Conservation (phyloP, 2,888 invertebrate species). For the Euplexia lucipara region DNA sequence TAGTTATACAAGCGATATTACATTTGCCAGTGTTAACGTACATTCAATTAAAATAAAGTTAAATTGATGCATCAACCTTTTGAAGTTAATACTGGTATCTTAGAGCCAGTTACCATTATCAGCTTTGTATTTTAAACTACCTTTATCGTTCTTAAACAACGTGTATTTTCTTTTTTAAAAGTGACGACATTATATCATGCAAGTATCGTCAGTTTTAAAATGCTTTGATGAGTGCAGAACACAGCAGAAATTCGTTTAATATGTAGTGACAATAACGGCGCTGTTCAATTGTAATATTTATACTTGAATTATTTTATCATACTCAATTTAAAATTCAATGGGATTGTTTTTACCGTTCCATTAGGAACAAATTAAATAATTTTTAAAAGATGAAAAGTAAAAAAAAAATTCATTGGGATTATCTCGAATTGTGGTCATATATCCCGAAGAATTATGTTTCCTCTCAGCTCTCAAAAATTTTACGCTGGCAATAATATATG, state of each 20-base stretch:
- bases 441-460: conserved; percentile 1
- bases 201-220: conserved; percentile 4
- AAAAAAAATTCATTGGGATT: not conserved
- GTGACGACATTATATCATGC: not conserved
- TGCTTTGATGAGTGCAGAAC: not conserved
- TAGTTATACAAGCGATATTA: conserved; percentile 54
- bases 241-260: not conserved
- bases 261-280: conserved; percentile 6
- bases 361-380: conserved; percentile 13
- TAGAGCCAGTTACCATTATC: not conserved
- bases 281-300: conserved; percentile 22
- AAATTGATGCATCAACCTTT: conserved; percentile 6
- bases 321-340: conserved; percentile 9
- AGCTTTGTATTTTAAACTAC: not conserved
- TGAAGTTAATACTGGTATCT: conserved; percentile 2
- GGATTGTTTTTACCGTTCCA: conserved; percentile 16
- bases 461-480: not conserved
- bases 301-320: conserved; percentile 4
- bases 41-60: conserved; percentile 12
- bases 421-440: conserved; percentile 3
- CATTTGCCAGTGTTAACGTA: conserved; percentile 36
- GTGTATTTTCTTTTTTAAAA: not conserved
- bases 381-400: not conserved
- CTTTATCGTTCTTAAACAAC: not conserved
- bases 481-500: not conserved